phyloP scores from a whole-genome alignment of 2,797 vertebrate genomes.

The Perdix hodgsoniae region DNA sequence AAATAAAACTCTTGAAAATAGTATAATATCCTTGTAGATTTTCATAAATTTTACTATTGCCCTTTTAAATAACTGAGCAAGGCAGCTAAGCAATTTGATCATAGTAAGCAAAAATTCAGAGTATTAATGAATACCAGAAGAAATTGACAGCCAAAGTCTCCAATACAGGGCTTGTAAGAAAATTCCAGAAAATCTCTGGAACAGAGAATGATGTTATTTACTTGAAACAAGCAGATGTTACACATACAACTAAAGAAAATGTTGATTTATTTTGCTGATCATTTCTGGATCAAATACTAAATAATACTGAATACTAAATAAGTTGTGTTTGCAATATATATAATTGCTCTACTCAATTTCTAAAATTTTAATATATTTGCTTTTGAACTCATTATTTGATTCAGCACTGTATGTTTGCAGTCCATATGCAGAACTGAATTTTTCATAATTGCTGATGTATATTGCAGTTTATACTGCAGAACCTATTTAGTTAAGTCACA shows the following conservation, averaged over 20 bases:
- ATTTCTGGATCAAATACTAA: conserved; percentile 18
- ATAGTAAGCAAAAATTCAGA: not conserved
- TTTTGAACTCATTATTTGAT: conserved; percentile 43
- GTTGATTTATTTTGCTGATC: conserved; percentile 1
- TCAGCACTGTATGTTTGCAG: not conserved
- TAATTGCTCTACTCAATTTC: conserved; percentile 1
- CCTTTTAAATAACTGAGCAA: not conserved
- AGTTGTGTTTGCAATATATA: not conserved
- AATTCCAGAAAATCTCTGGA: conserved; percentile 44
- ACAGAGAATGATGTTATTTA: conserved; percentile 10
- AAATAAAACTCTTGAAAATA: conserved; percentile 18
- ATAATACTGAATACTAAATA: conserved; percentile 23
- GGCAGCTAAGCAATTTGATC: conserved; percentile 7
- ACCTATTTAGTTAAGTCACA: not conserved
- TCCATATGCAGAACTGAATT: not conserved
- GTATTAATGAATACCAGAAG: conserved; percentile 43
- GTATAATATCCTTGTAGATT: not conserved
- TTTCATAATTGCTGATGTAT: conserved; percentile 5
- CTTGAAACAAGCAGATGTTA: not conserved
- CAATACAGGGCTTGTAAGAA: not conserved
- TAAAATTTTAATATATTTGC: not conserved
- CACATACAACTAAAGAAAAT: not conserved
- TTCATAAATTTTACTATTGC: not conserved
- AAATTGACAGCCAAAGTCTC: conserved; percentile 22
- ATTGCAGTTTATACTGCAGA: not conserved